phyloP scores from a whole-genome alignment of 37 sponge, comb jelly and placozoan species.

The Aphrocallistes beatrix region DNA sequence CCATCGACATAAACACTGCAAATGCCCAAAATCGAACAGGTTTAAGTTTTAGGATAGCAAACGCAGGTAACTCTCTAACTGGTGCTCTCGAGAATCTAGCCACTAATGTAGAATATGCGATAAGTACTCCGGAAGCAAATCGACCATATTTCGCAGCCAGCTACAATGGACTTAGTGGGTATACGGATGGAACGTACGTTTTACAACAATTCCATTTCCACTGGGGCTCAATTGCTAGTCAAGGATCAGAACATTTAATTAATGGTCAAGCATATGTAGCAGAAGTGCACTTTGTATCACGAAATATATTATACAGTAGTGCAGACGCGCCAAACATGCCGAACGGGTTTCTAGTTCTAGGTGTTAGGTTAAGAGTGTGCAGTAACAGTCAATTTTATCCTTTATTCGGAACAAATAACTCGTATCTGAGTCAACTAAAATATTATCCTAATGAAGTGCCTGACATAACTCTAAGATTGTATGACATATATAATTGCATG shows the following conservation, averaged over 20 bases:
- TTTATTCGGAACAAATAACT: not conserved
- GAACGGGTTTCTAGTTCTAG: not conserved
- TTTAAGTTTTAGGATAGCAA: not conserved
- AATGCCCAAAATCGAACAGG: not conserved
- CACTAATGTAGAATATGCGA: not conserved
- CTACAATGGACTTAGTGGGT: not conserved
- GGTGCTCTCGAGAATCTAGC: not conserved
- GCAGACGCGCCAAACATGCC: not conserved
- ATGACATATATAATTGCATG: not conserved
- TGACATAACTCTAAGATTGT: not conserved
- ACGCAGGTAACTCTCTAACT: not conserved
- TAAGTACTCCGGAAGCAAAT: not conserved
- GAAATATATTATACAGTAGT: not conserved
- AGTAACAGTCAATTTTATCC: not conserved
- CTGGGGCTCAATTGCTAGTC: not conserved
- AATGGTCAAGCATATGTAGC: not conserved
- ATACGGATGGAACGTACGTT: not conserved
- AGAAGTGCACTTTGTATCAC: not conserved
- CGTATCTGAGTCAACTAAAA: not conserved
- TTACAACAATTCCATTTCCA: not conserved
- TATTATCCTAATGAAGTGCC: not conserved
- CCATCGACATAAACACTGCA: not conserved
- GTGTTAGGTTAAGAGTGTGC: not conserved
- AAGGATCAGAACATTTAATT: not conserved
- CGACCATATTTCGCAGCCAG: not conserved